Percentiles rank a stretch among this genome's conserved stretches.
Evolutionary conservation across 2,797 vertebrate species (phyloP).

Genomic region (Gorsachius magnificus): DNA sequence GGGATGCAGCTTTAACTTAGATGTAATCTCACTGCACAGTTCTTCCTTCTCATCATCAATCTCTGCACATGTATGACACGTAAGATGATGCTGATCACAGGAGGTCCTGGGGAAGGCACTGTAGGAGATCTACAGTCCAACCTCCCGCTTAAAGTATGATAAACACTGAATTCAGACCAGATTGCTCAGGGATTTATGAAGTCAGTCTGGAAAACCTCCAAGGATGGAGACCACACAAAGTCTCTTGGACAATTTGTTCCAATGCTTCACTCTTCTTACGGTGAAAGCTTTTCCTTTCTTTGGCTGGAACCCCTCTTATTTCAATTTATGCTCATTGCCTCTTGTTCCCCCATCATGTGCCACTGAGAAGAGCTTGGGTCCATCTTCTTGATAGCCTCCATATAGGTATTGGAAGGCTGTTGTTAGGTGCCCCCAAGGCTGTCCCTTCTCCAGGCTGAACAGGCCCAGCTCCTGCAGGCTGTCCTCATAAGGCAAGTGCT

Average conservation of each 20-base stretch:
- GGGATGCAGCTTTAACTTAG: not conserved
- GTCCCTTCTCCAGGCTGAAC: not conserved
- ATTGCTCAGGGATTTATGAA: not conserved
- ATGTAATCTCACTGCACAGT: not conserved
- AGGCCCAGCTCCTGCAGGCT: not conserved
- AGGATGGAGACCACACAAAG: not conserved
- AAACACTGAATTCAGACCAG: not conserved
- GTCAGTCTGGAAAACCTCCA: not conserved
- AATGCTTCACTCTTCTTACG: not conserved
- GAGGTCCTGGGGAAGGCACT: not conserved
- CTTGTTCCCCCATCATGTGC: not conserved
- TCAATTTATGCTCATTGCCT: accelerated
- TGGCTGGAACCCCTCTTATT: not conserved
- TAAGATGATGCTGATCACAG: not conserved
- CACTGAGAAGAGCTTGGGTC: not conserved
- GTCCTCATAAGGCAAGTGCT: not conserved
- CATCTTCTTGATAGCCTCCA: not conserved
- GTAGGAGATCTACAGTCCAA: not conserved
- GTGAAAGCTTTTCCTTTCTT: not conserved
- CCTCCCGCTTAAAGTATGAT: not conserved
- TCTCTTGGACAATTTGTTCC: not conserved
- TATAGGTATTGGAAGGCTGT: not conserved
- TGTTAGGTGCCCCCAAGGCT: not conserved
- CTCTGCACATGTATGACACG: accelerated
- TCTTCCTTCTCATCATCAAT: not conserved